Base-by-base conservation (phyloP, 2,113 vertebrate species). In the Engystomops pustulosus region DNA sequence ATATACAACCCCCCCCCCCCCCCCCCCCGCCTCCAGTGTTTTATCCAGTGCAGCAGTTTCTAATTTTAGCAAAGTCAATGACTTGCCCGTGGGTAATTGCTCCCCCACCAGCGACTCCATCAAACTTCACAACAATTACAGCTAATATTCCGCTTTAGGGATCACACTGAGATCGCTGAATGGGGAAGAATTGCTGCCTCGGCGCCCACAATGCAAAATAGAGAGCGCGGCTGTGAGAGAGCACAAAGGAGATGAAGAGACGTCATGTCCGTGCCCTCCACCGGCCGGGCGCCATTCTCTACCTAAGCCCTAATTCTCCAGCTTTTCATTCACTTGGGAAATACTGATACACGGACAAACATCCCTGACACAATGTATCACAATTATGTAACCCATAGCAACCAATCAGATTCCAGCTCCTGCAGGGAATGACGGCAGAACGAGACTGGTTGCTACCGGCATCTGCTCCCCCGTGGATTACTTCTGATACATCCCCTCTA, bases 11-110 rank as follows among this genome's bases (percentile, higher is more conserved):
- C 38, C 38, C 38, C 38, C 4, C 4, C 38, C 8, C 38, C 38
- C 8, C 4, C 38, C 38, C 38, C 38, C 8, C 38, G 8, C 38
- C 38, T 41, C 11, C 3, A 3, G 20, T 36, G 10, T 6, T 5
- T 1, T 18, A 1, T 1, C 30, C 27, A 8, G 0, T n/a, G 58
- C n/a, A 20, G 15, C 62, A 25, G 8, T 36, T 60, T 58, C 80
- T 60, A 72, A 72, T 70, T 81, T 44, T 82, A 58, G 20, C 12
- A 1, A 6, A 38, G 67, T 55, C 20, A 10, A 72, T 82, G 23
- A 72, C 58, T 82, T 36, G 47, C 49, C 3, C 25, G 8, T 6
- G n/a, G 10, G 67, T 17, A 3, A 68, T 70, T 80, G 62, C 69
- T 34, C 32, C n/a, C 20, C 65, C 25, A 47, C 62, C 68, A 32